phyloP scores from a whole-genome alignment of 2,797 vertebrate genomes.

The Phalanger gymnotis region DNA sequence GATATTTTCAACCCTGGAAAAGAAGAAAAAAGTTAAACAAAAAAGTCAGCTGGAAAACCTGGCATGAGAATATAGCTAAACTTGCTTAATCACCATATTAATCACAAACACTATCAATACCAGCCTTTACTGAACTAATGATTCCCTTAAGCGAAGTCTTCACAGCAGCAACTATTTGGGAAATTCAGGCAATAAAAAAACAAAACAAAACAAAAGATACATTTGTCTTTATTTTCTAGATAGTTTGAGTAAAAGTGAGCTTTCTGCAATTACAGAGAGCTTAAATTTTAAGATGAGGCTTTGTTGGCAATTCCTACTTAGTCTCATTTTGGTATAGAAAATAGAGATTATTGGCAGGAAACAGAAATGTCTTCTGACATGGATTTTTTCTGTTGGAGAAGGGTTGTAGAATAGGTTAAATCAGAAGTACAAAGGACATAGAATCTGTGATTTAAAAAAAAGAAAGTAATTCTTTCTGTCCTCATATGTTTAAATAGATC shows the following conservation, averaged over 20 bases:
- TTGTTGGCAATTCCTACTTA: background rate
- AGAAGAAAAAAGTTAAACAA: background rate
- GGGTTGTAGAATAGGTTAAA: background rate
- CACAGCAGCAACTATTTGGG: background rate
- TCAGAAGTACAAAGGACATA: background rate
- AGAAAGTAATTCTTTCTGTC: background rate
- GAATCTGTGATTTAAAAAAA: background rate
- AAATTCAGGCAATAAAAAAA: slow-evolving; percentile 9
- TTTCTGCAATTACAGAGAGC: too few relatives aligned
- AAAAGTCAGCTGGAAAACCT: background rate
- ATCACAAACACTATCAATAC: background rate
- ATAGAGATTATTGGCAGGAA: background rate
- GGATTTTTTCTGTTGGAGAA: background rate
- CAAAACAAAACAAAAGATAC: background rate
- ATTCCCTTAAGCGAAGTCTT: background rate
- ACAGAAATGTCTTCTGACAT: background rate
- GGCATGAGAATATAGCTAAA: rapidly evolving
- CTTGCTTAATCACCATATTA: background rate
- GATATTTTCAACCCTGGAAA: background rate
- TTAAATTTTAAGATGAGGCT: too few relatives aligned
- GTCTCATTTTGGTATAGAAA: background rate
- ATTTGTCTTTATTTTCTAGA: background rate
- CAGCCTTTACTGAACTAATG: background rate
- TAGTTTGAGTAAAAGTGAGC: slow-evolving; percentile 3
- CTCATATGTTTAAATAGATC: background rate